These are phyloP conservation scores for Pseudomyrmex dendroicus DNA, from an alignment of 1,140 invertebrate species.

Conservation along the genomic window DNA sequence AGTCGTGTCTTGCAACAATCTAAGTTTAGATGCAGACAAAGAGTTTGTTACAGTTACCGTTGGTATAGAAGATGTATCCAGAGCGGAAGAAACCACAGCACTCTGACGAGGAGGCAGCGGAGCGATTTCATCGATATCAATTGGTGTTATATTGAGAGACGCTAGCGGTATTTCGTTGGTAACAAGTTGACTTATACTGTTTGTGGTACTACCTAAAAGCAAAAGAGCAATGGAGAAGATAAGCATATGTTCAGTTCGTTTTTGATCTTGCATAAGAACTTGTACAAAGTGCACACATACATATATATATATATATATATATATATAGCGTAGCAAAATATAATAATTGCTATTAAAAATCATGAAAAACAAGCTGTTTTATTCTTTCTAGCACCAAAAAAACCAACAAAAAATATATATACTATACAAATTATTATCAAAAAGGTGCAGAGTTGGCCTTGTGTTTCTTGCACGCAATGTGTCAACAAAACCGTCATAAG, in stretches of 20 bases:
- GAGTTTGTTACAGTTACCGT: constrained; percentile 80
- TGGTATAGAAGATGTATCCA: constrained; percentile 77
- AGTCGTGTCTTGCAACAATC: constrained; percentile 92
- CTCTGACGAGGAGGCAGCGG: constrained; percentile 79
- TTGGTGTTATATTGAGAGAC: constrained; percentile 84
- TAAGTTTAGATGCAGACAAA: constrained; percentile 87
- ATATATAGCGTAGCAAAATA: constrained; percentile 46
- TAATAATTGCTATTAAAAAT: constrained; percentile 58
- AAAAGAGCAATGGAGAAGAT: constrained; percentile 56
- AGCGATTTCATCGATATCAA: constrained; percentile 83
- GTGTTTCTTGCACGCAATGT: constrained; percentile 30
- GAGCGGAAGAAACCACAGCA: constrained; percentile 78
- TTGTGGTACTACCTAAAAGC: constrained; percentile 87
- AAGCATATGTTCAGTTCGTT: constrained; percentile 10
- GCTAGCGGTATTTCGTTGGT: constrained; percentile 88
- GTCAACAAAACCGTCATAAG: constrained; percentile 7
- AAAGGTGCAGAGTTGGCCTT: constrained; percentile 38
- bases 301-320: background rate
- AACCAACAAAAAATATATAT: background rate
- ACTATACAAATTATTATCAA: constrained; percentile 42
- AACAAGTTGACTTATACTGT: constrained; percentile 88
- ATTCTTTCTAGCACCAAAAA: constrained; percentile 35
- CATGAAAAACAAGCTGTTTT: constrained; percentile 59
- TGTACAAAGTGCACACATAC: constrained; percentile 52
- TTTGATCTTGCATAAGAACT: background rate